Evolutionary conservation across 2,888 invertebrate genomes (phyloP), one percentile per base, ranked within the genome.

Genomic region (Cerastis rubricosa): DNA sequence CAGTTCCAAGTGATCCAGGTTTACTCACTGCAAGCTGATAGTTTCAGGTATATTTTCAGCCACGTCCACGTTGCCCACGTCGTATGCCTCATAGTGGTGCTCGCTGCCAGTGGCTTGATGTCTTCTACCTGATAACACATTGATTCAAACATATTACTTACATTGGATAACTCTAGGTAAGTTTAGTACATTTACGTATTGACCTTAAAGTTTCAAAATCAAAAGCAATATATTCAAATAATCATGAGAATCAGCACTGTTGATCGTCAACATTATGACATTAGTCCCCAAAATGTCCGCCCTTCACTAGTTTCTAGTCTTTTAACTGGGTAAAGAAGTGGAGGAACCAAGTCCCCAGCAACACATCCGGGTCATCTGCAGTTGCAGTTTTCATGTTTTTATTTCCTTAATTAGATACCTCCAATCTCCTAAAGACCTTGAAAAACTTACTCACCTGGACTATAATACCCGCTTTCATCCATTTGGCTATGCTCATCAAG

Each of bases 391-490:
- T 22, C 22, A 22, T 7, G 63, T 22, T 40, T 40, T 40, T 25
- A 25, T 12, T n/a, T 64, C 35, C 11, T 49, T 2, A 14, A 51
- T 2, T 25, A 14, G 25, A 29, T 9, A 19, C 59, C 9, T 9
- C 9, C 17, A 35, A 59, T 29, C 1, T 59, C 19, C 19, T 1
- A 61, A 35, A 35, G 4, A 64, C 14, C n/a, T n/a, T n/a, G 17
- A 43, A 17, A 22, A 47, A 14, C 3, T 43, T 9, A 76, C 90
- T 89, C 71, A 95, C 96, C 96, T 83, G 96, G 96, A 88, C 96
- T 96, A 67, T 96, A 96, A 85, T 96, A 96, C 43, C 96, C 96
- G 81, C 96, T 96, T 85, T 96, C 96, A 82, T 96, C 96, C 96
- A 96, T 96, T 89, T 96, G 96, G 80, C 95, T 96, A 66, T 93